phyloP scores from a whole-genome alignment of 2,113 vertebrate genomes.

The Regulus satrapa region DNA sequence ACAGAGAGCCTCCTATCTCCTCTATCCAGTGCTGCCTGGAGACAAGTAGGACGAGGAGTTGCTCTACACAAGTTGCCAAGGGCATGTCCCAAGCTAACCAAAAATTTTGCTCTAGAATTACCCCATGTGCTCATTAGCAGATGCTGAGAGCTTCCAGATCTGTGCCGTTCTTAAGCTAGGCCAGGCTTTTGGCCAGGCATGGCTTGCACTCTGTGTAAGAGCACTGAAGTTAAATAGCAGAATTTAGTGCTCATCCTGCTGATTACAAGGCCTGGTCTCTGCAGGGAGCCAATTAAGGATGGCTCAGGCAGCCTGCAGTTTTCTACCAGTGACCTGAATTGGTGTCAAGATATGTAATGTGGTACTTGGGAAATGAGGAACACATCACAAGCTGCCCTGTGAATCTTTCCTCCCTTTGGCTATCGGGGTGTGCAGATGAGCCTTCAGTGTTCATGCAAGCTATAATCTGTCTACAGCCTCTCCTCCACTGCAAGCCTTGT shows the following conservation, averaged over 20 bases:
- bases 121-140: background rate
- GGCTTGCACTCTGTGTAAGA: background rate
- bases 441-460: background rate
- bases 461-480: background rate
- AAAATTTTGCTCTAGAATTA: background rate
- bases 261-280: background rate
- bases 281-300: background rate
- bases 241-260: background rate
- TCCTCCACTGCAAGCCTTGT: background rate
- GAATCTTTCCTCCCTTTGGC: background rate
- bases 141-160: background rate
- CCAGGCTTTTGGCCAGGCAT: background rate
- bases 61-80: background rate
- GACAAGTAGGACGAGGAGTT: fast-evolving
- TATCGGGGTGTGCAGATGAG: background rate
- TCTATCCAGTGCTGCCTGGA: background rate
- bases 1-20: background rate
- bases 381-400: background rate
- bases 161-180: background rate
- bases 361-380: background rate
- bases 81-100: background rate
- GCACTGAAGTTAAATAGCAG: background rate
- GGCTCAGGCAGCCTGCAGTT: background rate
- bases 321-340: background rate
- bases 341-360: background rate